phyloP scores from a whole-genome alignment of 2,797 vertebrate genomes.

The Neosilurus mollespiculum region DNA sequence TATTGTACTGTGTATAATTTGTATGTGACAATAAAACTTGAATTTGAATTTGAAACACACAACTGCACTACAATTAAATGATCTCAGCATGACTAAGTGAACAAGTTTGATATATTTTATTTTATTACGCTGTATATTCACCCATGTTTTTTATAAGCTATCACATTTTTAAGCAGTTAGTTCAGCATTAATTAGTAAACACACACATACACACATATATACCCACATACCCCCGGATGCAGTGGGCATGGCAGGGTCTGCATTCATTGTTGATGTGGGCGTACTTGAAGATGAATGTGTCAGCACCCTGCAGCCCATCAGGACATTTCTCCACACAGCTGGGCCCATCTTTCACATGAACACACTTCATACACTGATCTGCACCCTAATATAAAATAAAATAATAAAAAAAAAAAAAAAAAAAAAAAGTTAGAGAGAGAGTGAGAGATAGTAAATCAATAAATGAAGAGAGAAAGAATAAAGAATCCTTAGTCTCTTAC shows the following conservation, averaged over 20 bases:
- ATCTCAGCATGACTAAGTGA: constrained; percentile 1
- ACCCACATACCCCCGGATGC: neutral
- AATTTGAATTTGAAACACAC: too few relatives aligned
- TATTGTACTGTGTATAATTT: too few relatives aligned
- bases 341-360: constrained; percentile 94
- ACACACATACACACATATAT: neutral
- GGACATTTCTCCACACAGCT: constrained; percentile 97
- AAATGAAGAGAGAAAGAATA: neutral
- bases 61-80: neutral
- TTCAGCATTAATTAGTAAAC: neutral
- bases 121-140: neutral
- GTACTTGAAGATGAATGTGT: constrained; percentile 67
- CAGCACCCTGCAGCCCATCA: constrained; percentile 90
- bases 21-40: too few relatives aligned
- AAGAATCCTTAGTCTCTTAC: constrained; percentile 70
- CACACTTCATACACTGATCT: constrained; percentile 91
- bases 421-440: neutral
- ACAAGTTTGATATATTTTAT: neutral
- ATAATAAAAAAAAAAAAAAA: neutral
- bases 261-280: constrained; percentile 87
- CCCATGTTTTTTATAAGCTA: neutral
- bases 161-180: neutral
- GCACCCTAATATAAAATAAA: constrained; percentile 56
- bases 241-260: constrained; percentile 1
- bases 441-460: neutral